A percentile compares a stretch with the other conserved stretches of the same genome.
phyloP scores from a whole-genome alignment of 92 coral and sea anemone species.

The Epizoanthus rinbou region DNA sequence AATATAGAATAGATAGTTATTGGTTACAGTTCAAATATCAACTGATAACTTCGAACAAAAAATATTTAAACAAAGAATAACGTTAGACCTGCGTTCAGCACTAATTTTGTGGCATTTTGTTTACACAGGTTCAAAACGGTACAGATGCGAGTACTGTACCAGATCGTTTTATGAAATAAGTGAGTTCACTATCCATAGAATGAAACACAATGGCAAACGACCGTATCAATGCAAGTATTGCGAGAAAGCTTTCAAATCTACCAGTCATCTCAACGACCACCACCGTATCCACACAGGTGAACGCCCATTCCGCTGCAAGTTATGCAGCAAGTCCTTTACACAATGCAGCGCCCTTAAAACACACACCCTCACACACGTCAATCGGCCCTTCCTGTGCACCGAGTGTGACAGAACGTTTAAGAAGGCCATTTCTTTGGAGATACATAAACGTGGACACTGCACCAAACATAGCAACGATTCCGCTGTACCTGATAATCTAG shows the following conservation, averaged over 20 bases:
- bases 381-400: constrained; percentile 27
- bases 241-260: constrained; percentile 29
- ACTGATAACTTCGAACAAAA: too few species aligned
- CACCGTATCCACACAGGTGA: constrained; percentile 43
- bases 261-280: constrained; percentile 34
- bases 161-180: background rate
- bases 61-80: too few species aligned
- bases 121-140: background rate
- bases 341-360: constrained; percentile 32
- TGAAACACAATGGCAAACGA: constrained; percentile 21
- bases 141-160: constrained; percentile 20
- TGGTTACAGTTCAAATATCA: too few species aligned
- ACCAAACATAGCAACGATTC: background rate
- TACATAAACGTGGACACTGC: constrained; percentile 6
- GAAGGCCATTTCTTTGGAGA: background rate
- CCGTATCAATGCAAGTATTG: constrained; percentile 36
- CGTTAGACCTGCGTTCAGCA: too few species aligned
- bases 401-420: constrained; percentile 36
- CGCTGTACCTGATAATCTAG: background rate
- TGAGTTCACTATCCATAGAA: background rate
- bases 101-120: background rate
- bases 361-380: constrained; percentile 19
- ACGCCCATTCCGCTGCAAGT: constrained; percentile 16
- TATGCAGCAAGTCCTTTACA: constrained; percentile 26
- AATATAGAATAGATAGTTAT: too few species aligned